phyloP scores from a whole-genome alignment of 2,113 vertebrate species.

The Microtus richardsoni region DNA sequence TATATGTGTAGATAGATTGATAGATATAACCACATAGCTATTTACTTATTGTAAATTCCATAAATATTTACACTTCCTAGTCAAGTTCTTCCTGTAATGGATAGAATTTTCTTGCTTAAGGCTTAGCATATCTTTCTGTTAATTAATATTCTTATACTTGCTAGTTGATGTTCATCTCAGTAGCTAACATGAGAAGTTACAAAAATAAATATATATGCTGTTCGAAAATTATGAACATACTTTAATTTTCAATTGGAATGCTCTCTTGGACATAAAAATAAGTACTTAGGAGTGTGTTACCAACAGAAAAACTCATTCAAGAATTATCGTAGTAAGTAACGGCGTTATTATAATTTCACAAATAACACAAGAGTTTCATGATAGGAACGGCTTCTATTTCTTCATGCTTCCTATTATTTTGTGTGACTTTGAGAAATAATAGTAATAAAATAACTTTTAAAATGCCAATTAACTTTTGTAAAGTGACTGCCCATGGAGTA shows the following conservation, averaged over 20 bases:
- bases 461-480: conserved; percentile 20
- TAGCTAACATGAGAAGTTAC: not conserved
- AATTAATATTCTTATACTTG: conserved; percentile 25
- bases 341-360: not conserved
- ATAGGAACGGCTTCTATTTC: not conserved
- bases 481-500: not conserved
- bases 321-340: not conserved
- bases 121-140: not conserved
- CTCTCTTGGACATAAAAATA: conserved; percentile 6
- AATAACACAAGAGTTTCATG: conserved; percentile 28
- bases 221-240: not conserved
- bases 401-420: conserved; percentile 6
- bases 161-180: not conserved
- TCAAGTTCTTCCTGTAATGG: not conserved
- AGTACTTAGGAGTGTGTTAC: not conserved
- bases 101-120: not conserved
- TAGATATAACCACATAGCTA: not conserved
- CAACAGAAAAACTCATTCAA: not conserved
- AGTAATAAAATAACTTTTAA: not conserved
- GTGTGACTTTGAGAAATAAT: not conserved
- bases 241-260: conserved; percentile 34
- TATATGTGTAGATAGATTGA: not conserved
- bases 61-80: not conserved
- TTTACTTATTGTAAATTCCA: conserved; percentile 2
- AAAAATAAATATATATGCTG: not conserved